These are phyloP conservation scores for Protosalanx chinensis DNA, from an alignment of 2,797 vertebrate genomes.

Conservation along the genomic window DNA sequence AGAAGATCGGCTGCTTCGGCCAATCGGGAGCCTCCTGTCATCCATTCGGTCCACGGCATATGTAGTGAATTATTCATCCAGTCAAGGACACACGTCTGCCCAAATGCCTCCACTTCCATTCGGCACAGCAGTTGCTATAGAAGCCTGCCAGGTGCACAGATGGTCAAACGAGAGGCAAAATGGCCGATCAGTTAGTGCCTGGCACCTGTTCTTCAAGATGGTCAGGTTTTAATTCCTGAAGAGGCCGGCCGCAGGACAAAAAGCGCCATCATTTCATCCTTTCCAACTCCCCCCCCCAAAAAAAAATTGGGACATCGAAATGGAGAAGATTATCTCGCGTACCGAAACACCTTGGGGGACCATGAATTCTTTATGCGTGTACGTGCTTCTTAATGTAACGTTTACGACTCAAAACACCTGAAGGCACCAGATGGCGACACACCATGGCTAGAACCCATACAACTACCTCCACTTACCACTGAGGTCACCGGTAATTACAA, in stretches of 20 bases:
- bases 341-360: background rate
- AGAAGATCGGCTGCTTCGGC: constrained; percentile 38
- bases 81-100: constrained; percentile 35
- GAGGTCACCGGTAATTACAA: background rate
- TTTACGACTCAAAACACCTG: background rate
- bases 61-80: constrained; percentile 50
- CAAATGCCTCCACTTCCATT: constrained; percentile 27
- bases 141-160: constrained; percentile 63
- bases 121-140: constrained; percentile 40
- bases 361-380: background rate
- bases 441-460: background rate
- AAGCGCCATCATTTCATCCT: background rate
- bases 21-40: constrained; percentile 32
- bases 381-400: background rate
- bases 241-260: constrained; percentile 2
- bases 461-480: background rate
- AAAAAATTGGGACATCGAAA: constrained; percentile 10
- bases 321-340: background rate
- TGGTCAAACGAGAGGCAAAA: constrained; percentile 52
- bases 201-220: constrained; percentile 30
- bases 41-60: constrained; percentile 40
- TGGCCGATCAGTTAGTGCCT: constrained; percentile 41
- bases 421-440: background rate
- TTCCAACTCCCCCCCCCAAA: constrained; percentile 52
- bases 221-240: constrained; percentile 28